Evolutionary conservation across 2,797 vertebrate genomes (phyloP).

Genomic region (Synaphobranchus kaupii): DNA sequence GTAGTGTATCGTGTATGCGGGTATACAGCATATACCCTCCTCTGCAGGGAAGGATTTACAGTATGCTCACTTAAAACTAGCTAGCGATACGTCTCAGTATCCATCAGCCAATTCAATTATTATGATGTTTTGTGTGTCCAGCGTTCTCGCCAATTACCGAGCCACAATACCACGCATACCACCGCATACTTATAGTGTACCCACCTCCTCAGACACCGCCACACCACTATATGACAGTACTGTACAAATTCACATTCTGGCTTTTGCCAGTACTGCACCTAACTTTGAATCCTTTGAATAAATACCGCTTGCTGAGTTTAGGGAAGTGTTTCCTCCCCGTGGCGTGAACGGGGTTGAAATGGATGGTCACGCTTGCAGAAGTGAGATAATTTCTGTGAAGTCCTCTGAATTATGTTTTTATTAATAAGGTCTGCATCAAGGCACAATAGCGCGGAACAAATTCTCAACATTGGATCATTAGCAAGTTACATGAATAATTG

Average conservation of each 20-base stretch:
- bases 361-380: no score
- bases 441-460: background rate
- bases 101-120: no score
- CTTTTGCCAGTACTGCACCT: background rate
- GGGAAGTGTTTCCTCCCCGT: background rate
- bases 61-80: no score
- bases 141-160: no score
- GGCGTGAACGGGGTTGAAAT: background rate
- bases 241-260: background rate
- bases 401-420: background rate
- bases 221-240: background rate
- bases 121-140: no score
- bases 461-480: background rate
- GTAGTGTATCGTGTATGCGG: no score
- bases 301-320: background rate
- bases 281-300: background rate
- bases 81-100: no score
- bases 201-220: no score
- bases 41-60: no score
- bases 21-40: no score
- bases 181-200: no score
- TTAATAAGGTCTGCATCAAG: background rate
- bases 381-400: background rate
- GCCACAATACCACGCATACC: no score
- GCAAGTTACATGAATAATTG: background rate